Evolutionary conservation across 2,797 vertebrate genomes (phyloP).

Genomic region (Sebastes nivosus): DNA sequence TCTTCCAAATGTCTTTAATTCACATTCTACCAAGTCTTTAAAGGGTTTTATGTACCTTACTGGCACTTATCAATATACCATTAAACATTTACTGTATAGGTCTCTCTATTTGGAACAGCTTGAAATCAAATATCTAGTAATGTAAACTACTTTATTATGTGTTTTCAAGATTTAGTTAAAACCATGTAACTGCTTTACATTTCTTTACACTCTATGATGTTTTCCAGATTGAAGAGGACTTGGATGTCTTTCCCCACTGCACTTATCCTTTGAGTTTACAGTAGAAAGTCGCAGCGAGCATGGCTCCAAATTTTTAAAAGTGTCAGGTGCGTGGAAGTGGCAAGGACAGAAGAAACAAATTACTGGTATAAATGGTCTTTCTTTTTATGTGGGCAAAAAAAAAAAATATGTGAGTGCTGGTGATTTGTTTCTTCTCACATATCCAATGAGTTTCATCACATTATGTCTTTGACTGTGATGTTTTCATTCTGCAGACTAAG

Average conservation of each 20-base stretch:
- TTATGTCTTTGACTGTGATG: neutral
- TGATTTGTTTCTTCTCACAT: too few relatives aligned
- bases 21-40: neutral
- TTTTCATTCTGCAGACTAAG: neutral
- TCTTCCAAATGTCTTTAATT: neutral
- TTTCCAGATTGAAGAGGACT: neutral
- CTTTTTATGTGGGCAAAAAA: too few relatives aligned
- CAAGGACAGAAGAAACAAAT: too few relatives aligned
- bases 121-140: neutral
- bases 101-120: neutral
- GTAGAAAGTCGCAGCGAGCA: too few relatives aligned
- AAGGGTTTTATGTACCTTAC: neutral
- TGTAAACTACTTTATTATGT: neutral
- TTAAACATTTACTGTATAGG: neutral
- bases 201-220: neutral
- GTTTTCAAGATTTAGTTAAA: neutral
- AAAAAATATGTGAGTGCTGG: too few relatives aligned
- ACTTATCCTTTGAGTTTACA: neutral
- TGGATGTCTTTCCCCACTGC: neutral
- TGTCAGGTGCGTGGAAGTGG: too few relatives aligned
- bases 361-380: too few relatives aligned
- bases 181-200: neutral
- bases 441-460: neutral
- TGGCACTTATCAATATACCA: neutral
- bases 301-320: too few relatives aligned